Evolutionary conservation across 1,140 invertebrate species (phyloP).

Genomic region (Chymomyza costata): DNA sequence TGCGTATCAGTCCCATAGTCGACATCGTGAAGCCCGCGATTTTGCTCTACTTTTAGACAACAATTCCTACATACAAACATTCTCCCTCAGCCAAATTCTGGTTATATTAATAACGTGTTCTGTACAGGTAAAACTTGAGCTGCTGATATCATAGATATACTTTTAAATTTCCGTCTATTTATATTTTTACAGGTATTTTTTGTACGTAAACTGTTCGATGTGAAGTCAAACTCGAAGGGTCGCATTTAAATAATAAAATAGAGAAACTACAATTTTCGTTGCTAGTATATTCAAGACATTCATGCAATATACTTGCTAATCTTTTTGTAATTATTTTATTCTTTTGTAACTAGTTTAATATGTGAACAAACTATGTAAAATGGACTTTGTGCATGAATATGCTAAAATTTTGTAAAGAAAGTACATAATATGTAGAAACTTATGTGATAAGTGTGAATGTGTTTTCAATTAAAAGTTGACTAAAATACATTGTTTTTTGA

Average conservation of each 20-base stretch:
- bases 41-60: constrained; percentile 89
- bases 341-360: constrained; percentile 49
- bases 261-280: too few species aligned
- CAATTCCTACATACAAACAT: constrained; percentile 89
- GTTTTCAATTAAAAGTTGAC: constrained; percentile 31
- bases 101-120: constrained; percentile 86
- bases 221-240: constrained; percentile 76
- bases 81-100: constrained; percentile 91
- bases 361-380: constrained; percentile 46
- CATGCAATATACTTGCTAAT: constrained; percentile 10
- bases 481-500: background rate
- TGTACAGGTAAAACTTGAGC: constrained; percentile 50
- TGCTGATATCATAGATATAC: too few species aligned
- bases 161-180: background rate
- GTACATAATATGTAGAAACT: constrained; percentile 18
- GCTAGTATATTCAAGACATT: constrained; percentile 16
- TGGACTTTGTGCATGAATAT: too few species aligned
- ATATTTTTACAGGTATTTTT: constrained; percentile 86
- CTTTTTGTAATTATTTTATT: constrained; percentile 31
- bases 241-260: constrained; percentile 64
- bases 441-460: constrained; percentile 38
- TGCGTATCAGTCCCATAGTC: constrained; percentile 86
- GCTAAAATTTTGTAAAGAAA: too few species aligned
- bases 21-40: constrained; percentile 86
- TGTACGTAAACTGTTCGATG: constrained; percentile 90